A percentile compares a stretch with the other conserved stretches of the same genome.
Conservation (phyloP, 2,113 vertebrate genomes). For the Elachura formosa region DNA sequence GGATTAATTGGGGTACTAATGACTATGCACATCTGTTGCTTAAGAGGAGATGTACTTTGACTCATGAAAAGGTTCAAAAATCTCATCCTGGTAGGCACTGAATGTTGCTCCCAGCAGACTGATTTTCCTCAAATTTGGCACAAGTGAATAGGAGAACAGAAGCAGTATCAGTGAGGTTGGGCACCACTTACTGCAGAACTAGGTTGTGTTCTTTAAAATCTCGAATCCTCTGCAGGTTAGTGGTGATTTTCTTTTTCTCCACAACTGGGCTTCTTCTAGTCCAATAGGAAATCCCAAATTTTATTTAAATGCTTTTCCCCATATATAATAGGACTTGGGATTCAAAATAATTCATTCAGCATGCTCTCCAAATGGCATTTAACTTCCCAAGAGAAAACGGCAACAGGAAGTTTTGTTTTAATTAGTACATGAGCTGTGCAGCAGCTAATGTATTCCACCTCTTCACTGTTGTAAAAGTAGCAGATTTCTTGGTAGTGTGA, state of each 20-base stretch:
- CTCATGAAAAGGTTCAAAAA: neutral
- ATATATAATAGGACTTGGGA: neutral
- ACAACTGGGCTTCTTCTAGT: neutral
- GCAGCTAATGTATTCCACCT: conserved; percentile 18
- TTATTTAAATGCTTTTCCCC: neutral
- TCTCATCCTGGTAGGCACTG: neutral
- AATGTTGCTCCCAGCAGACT: neutral
- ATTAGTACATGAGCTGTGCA: conserved; percentile 15
- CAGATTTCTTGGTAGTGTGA: neutral
- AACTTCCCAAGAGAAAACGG: neutral
- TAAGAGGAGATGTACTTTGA: neutral
- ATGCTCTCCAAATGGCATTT: neutral
- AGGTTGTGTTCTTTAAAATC: neutral
- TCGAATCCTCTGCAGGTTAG: neutral
- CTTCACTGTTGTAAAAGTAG: neutral
- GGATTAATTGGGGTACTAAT: neutral
- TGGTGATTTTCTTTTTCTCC: neutral
- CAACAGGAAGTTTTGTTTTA: neutral
- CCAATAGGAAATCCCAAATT: neutral
- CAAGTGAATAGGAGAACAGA: neutral
- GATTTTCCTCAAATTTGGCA: neutral
- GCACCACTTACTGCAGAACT: neutral
- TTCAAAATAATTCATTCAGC: neutral
- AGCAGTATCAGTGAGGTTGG: neutral
- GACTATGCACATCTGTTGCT: neutral